These are phyloP conservation scores for Porites cylindrica DNA, from an alignment of 92 coral and sea anemone species.

Conservation along the genomic window DNA sequence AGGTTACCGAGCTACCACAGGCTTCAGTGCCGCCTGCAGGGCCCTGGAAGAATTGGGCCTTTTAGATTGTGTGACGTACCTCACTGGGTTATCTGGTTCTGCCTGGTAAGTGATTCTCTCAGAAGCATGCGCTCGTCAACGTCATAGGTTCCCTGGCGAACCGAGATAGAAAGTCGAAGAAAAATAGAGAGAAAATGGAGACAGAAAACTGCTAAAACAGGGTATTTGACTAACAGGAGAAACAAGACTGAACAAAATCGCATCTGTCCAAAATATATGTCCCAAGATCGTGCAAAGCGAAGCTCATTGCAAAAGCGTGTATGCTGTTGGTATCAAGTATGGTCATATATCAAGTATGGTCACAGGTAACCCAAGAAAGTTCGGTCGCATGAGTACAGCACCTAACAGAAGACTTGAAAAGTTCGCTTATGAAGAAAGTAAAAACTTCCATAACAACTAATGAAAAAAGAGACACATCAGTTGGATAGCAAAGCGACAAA, in stretches of 20 bases:
- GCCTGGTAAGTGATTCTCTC: conserved; percentile 56
- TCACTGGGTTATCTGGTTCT: conserved; percentile 69
- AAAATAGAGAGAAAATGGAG: no score
- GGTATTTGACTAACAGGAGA: not conserved
- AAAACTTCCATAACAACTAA: no score
- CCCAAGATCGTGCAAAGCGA: not conserved
- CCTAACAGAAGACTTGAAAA: no score
- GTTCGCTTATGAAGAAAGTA: no score
- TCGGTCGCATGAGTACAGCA: no score
- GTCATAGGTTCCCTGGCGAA: no score
- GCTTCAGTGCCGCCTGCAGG: conserved; percentile 61
- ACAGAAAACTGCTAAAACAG: no score
- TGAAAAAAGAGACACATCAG: no score
- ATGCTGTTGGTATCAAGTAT: no score
- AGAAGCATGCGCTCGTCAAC: not conserved
- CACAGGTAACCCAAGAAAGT: no score
- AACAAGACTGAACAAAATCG: not conserved
- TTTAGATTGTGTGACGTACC: conserved; percentile 60
- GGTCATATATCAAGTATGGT: no score
- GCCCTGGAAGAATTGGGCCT: conserved; percentile 65
- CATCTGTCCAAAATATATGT: not conserved
- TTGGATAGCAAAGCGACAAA: no score
- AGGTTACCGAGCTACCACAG: conserved; percentile 72
- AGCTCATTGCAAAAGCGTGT: not conserved
- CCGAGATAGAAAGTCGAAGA: not conserved